A percentile compares a stretch with the other conserved stretches of the same genome.
phyloP scores from a whole-genome alignment of 2,113 vertebrate species.

The Bos javanicus region DNA sequence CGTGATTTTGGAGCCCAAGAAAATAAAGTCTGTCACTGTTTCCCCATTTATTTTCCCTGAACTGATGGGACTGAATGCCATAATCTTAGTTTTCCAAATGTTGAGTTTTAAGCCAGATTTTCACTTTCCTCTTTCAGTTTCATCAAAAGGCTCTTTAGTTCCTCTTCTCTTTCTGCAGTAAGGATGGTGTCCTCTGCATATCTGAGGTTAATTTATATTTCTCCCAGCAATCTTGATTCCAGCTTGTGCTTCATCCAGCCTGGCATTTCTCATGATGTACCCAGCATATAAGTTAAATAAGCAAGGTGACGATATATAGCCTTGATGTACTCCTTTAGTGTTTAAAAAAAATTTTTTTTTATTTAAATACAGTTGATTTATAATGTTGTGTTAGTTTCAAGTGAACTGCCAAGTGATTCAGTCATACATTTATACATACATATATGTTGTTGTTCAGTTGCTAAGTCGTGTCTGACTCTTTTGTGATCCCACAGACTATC shows the following conservation, averaged over 20 bases:
- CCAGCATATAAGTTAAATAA: not conserved
- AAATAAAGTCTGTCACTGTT: not conserved
- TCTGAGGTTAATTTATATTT: not conserved
- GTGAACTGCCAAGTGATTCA: not conserved
- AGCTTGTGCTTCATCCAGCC: not conserved
- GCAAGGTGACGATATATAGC: not conserved
- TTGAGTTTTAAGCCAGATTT: not conserved
- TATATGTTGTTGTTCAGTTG: not conserved
- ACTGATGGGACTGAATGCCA: not conserved
- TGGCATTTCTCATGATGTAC: not conserved
- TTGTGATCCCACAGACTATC: not conserved
- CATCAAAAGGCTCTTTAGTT: not conserved
- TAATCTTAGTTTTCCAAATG: not conserved
- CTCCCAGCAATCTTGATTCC: not conserved
- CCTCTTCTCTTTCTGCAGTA: not conserved
- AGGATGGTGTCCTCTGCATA: not conserved
- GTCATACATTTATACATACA: not conserved
- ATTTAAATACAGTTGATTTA: not conserved
- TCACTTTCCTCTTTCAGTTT: not conserved
- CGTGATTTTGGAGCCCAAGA: not conserved
- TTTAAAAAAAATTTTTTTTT: not conserved
- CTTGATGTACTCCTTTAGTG: not conserved
- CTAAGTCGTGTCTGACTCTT: not conserved
- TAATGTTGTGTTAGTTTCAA: not conserved
- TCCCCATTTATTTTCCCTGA: not conserved